These are phyloP conservation scores for Leucoraja erinaceus DNA, from an alignment of 2,113 vertebrate species.

Conservation along the genomic window DNA sequence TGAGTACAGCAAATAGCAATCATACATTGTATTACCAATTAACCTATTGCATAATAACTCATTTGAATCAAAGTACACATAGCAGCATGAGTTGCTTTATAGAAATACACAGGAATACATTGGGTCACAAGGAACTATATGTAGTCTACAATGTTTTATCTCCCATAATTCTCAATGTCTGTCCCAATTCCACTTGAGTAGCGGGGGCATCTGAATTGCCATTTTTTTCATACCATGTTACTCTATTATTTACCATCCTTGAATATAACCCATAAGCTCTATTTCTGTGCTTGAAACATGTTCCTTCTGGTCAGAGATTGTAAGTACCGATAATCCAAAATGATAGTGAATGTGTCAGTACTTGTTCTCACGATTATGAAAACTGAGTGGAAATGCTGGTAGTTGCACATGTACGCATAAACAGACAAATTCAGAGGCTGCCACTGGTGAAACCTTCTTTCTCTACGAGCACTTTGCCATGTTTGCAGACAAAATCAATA, in stretches of 20 bases:
- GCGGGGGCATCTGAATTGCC: background rate
- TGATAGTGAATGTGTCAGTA: no score
- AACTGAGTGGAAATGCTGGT: no score
- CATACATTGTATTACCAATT: background rate
- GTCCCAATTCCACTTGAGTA: background rate
- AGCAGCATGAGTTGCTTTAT: background rate
- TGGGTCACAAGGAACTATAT: background rate
- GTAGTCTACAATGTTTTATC: background rate
- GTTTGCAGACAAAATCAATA: no score
- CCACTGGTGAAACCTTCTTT: no score
- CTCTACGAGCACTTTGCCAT: no score
- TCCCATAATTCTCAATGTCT: background rate
- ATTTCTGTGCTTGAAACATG: background rate
- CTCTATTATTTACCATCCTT: background rate
- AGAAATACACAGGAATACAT: background rate
- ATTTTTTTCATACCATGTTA: background rate
- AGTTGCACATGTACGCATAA: no score
- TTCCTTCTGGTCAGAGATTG: background rate
- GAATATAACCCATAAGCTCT: background rate
- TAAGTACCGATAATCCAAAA: background rate
- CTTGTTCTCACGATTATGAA: no score
- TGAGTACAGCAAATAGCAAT: background rate
- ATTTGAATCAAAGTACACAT: background rate
- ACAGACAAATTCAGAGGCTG: no score
- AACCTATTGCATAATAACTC: background rate